Percentiles rank a stretch among this genome's conserved stretches.
Conservation (phyloP, 2,888 invertebrate species). For the Ryuthela nishihirai region DNA sequence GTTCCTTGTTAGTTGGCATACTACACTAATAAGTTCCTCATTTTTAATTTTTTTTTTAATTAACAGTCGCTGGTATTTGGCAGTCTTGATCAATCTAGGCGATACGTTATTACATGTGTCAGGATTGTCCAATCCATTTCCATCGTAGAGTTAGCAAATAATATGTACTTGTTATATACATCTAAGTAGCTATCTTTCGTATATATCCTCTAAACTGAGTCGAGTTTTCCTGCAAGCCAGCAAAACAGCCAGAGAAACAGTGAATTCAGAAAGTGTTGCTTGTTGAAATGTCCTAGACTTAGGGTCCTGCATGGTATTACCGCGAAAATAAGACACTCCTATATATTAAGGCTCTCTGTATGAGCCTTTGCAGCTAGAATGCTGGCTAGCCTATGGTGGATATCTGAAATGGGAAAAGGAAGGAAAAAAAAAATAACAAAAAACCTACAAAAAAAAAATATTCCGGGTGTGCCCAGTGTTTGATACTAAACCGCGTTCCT, state of each 20-base stretch:
- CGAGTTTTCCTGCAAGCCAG: not conserved
- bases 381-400: no score
- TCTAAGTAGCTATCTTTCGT: not conserved
- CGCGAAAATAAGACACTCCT: conserved; percentile 10
- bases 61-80: no score
- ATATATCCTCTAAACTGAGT: not conserved
- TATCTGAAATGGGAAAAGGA: no score
- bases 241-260: not conserved
- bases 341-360: no score
- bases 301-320: conserved; percentile 15
- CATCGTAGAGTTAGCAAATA: not conserved
- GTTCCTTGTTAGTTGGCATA: no score
- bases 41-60: no score
- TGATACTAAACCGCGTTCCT: conserved; percentile 25
- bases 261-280: conserved; percentile 19
- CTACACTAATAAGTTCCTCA: no score
- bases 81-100: not conserved
- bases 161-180: not conserved
- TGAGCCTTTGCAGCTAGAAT: no score
- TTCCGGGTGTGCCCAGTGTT: conserved; percentile 20
- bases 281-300: conserved; percentile 30
- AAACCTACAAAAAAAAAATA: no score
- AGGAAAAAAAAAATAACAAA: no score
- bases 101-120: not conserved
- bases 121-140: not conserved